Conservation (phyloP, 2,113 vertebrate genomes). For the Megalops atlanticus region DNA sequence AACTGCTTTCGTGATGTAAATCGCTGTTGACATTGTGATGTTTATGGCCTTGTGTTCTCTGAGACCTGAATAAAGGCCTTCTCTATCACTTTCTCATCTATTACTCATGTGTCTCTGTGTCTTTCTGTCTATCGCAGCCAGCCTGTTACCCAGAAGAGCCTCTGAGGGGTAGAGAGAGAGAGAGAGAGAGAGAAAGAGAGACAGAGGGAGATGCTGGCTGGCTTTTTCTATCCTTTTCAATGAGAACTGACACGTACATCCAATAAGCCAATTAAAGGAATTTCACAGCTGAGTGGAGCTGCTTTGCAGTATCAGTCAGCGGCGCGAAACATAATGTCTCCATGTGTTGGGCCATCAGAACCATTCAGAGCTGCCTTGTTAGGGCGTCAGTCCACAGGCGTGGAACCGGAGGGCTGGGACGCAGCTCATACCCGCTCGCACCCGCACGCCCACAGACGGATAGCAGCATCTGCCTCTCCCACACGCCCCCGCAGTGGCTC, state of each 20-base stretch:
- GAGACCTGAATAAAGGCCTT: neutral
- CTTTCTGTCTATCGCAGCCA: too few relatives aligned
- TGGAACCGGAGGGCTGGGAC: neutral
- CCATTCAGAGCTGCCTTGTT: neutral
- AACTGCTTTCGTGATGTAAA: too few relatives aligned
- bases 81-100: neutral
- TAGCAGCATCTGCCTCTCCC: too few relatives aligned
- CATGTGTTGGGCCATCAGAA: neutral
- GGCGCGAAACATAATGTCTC: neutral
- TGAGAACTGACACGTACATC: conserved; percentile 18
- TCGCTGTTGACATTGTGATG: neutral
- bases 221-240: conserved; percentile 4
- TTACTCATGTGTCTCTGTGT: neutral
- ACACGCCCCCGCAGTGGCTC: too few relatives aligned
- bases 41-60: neutral
- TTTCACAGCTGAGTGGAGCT: conserved; percentile 18
- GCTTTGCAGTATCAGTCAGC: neutral
- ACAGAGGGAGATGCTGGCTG: neutral
- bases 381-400: neutral
- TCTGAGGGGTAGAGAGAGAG: neutral
- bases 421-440: neutral
- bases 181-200: neutral
- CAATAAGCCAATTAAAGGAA: conserved; percentile 11
- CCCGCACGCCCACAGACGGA: too few relatives aligned
- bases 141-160: too few relatives aligned